phyloP scores from a whole-genome alignment of 2,113 vertebrate species.

The Serilophus lunatus region DNA sequence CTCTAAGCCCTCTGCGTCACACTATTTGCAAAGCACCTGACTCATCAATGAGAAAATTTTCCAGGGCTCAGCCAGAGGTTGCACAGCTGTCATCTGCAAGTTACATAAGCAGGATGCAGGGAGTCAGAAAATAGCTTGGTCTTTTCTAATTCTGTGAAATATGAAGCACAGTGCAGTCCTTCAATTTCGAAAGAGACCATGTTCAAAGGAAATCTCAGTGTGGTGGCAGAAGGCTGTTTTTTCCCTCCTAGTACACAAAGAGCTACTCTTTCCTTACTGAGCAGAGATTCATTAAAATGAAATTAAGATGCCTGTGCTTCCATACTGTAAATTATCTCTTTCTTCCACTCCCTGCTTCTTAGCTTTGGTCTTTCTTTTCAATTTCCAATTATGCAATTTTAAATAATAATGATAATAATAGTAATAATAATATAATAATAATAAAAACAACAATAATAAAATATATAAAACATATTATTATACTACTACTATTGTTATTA shows the following conservation, averaged over 20 bases:
- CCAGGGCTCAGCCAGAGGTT: slow-evolving; percentile 21
- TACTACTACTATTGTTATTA: no score
- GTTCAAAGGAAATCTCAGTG: background rate
- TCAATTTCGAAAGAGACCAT: background rate
- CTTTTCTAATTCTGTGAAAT: background rate
- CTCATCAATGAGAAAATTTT: background rate
- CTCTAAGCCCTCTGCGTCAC: fast-evolving
- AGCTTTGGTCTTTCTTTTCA: slow-evolving; percentile 37
- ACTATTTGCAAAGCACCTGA: background rate
- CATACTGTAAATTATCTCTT: background rate
- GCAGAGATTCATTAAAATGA: slow-evolving; percentile 4
- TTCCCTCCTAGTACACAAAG: background rate
- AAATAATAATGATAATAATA: no score
- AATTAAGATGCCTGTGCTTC: background rate
- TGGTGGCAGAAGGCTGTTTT: background rate
- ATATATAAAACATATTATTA: no score
- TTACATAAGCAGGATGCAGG: background rate
- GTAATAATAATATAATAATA: no score
- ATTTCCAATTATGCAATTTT: background rate
- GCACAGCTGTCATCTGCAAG: background rate
- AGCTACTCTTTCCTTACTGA: background rate
- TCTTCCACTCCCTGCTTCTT: background rate
- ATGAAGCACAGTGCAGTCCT: background rate
- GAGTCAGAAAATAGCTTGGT: background rate
- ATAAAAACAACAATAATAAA: no score